Evolutionary conservation across 2,888 invertebrate species (phyloP).

Genomic region (Tinea trinotella): DNA sequence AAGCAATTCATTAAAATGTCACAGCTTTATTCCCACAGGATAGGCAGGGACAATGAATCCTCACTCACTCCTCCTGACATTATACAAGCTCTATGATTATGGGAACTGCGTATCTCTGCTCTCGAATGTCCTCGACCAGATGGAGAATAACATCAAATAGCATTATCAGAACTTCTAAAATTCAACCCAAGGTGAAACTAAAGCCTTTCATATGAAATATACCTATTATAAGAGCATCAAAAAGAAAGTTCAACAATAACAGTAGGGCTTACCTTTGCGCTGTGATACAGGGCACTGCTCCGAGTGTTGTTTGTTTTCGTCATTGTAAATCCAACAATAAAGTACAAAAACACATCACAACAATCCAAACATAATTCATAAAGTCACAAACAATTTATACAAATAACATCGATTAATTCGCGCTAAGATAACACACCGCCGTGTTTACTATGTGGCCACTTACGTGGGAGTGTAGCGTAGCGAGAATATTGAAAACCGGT

Average conservation of each 20-base stretch:
- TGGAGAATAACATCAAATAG: no score
- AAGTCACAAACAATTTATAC: background rate
- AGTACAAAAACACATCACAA: conserved; percentile 49
- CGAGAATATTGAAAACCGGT: conserved; percentile 19
- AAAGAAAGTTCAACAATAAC: conserved; percentile 11
- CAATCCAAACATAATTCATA: conserved; percentile 29
- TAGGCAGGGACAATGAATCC: no score
- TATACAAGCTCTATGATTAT: no score
- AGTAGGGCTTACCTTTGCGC: conserved; percentile 77
- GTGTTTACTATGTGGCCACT: conserved; percentile 61
- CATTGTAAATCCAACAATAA: conserved; percentile 45
- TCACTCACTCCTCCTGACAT: no score
- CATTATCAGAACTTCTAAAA: no score
- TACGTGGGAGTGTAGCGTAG: conserved; percentile 59
- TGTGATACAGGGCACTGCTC: conserved; percentile 79
- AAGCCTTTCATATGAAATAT: background rate
- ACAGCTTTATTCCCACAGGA: no score
- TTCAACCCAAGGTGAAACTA: no score
- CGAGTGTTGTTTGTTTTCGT: conserved; percentile 72
- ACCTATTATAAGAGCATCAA: conserved; percentile 12
- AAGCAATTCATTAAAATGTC: no score
- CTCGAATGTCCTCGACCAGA: no score
- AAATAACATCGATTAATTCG: background rate
- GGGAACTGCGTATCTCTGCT: no score
- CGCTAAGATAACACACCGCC: conserved; percentile 20